A percentile compares a stretch with the other conserved stretches of the same genome.
These are phyloP conservation scores for Neelides folsomi DNA, from an alignment of 2,888 invertebrate genomes.

Conservation along the genomic window DNA sequence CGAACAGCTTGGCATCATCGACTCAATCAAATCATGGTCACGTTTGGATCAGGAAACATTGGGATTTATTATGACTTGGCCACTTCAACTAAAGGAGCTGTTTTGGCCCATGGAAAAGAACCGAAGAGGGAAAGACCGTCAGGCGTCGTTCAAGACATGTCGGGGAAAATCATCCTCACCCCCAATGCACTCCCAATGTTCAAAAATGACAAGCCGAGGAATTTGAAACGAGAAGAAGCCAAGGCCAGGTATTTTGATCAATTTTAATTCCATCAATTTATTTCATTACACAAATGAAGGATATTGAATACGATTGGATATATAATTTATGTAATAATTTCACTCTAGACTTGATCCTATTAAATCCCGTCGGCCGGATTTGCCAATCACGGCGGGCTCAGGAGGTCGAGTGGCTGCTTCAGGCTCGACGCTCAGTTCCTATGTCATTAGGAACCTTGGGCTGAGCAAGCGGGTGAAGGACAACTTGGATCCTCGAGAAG, in stretches of 20 bases:
- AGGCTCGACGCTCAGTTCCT: conserved; percentile 89
- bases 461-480: conserved; percentile 81
- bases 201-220: conserved; percentile 71
- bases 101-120: conserved; percentile 70
- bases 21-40: conserved; percentile 89
- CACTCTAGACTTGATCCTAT: conserved; percentile 50
- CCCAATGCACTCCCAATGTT: conserved; percentile 93
- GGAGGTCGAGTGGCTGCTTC: conserved; percentile 90
- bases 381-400: conserved; percentile 65
- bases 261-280: background rate
- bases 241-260: conserved; percentile 22
- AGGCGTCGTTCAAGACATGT: conserved; percentile 54
- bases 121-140: conserved; percentile 59
- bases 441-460: conserved; percentile 88
- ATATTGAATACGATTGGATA: background rate
- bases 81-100: conserved; percentile 76
- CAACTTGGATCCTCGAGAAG: conserved; percentile 82
- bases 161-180: conserved; percentile 85
- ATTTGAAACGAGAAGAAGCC: conserved; percentile 27
- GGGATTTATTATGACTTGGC: conserved; percentile 83
- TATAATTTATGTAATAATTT: background rate
- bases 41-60: conserved; percentile 77
- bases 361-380: conserved; percentile 65
- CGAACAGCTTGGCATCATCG: conserved; percentile 92
- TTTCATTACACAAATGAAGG: background rate